phyloP scores from a whole-genome alignment of 2,113 vertebrate genomes.

The Gadus chalcogrammus region DNA sequence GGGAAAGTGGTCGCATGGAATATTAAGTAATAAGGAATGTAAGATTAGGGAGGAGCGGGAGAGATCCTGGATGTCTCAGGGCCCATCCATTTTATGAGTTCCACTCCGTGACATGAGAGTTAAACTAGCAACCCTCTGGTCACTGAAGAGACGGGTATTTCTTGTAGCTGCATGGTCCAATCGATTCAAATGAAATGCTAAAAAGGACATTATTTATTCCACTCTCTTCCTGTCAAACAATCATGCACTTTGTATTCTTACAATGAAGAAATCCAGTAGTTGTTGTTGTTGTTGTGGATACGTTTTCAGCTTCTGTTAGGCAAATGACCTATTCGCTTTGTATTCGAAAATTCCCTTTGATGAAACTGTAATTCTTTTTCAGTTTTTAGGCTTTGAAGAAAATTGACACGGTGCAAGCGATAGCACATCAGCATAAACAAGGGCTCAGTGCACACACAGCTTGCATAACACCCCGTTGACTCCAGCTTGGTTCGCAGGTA shows the following conservation, averaged over 20 bases:
- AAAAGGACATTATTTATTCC: too few species aligned
- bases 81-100: too few species aligned
- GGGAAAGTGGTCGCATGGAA: too few species aligned
- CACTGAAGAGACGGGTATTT: too few species aligned
- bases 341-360: slow-evolving; percentile 41
- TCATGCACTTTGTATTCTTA: slow-evolving; percentile 1
- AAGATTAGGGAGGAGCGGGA: too few species aligned
- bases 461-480: slow-evolving; percentile 32
- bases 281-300: slow-evolving; percentile 12
- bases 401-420: slow-evolving; percentile 50
- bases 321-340: slow-evolving; percentile 43
- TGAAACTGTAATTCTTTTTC: not conserved
- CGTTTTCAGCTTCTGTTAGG: slow-evolving; percentile 29
- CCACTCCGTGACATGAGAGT: too few species aligned
- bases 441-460: slow-evolving; percentile 18
- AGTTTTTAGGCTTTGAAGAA: slow-evolving; percentile 43
- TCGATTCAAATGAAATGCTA: too few species aligned
- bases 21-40: too few species aligned
- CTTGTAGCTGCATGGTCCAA: too few species aligned
- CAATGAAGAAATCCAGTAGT: slow-evolving; percentile 15
- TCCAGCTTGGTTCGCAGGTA: slow-evolving; percentile 42
- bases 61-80: too few species aligned
- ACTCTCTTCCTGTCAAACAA: too few species aligned
- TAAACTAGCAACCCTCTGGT: too few species aligned
- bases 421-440: slow-evolving; percentile 48